Percentiles rank a stretch among this genome's conserved stretches.
Evolutionary conservation across 2,888 invertebrate species (phyloP).

Genomic region (Prosopocoilus inquinatus): DNA sequence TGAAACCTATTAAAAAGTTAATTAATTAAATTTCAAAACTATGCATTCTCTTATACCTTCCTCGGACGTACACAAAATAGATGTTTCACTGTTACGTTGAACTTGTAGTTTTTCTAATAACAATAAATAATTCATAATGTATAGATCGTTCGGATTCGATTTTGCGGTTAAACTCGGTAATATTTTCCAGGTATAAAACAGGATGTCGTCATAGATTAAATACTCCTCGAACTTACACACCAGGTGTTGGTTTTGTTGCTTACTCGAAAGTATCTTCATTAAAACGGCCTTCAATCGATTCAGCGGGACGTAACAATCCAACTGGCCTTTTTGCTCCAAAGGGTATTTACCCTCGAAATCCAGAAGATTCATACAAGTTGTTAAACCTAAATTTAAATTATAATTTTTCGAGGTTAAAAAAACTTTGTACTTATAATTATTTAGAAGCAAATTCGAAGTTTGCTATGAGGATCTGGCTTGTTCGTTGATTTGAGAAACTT

Average conservation of each 20-base stretch:
- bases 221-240: constrained; percentile 74
- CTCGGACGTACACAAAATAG: constrained; percentile 37
- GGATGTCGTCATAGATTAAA: constrained; percentile 70
- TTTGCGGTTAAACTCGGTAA: constrained; percentile 60
- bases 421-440: too few species aligned
- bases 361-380: constrained; percentile 71
- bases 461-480: too few species aligned
- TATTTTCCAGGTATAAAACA: constrained; percentile 68
- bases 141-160: constrained; percentile 50
- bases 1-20: neutral
- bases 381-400: constrained; percentile 53
- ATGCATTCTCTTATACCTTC: constrained; percentile 21
- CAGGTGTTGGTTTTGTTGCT: constrained; percentile 59
- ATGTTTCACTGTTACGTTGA: constrained; percentile 36
- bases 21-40: neutral
- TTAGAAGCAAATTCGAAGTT: neutral
- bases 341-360: constrained; percentile 70
- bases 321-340: constrained; percentile 53
- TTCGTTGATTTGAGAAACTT: neutral
- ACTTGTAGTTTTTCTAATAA: constrained; percentile 45
- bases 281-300: constrained; percentile 67
- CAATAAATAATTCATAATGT: constrained; percentile 45
- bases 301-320: constrained; percentile 64
- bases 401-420: too few species aligned
- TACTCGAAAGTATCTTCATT: constrained; percentile 61